Evolutionary conservation across 2,113 vertebrate genomes (phyloP).

Genomic region (Callocephalon fimbriatum): DNA sequence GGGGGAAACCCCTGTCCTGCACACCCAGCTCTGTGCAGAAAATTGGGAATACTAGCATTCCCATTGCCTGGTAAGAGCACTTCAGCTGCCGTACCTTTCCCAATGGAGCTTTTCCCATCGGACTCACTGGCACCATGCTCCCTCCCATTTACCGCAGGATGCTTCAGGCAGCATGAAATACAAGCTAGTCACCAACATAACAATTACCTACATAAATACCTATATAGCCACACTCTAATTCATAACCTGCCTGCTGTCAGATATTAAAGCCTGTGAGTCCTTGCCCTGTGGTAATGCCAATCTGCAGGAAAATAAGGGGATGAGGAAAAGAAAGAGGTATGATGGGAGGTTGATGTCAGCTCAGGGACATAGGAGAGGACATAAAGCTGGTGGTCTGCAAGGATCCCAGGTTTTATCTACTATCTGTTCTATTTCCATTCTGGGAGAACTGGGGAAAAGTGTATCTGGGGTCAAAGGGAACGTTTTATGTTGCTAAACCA

Average conservation of each 20-base stretch:
- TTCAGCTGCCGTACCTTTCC: background rate
- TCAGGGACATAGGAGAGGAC: background rate
- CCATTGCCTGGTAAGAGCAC: background rate
- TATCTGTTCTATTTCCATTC: background rate
- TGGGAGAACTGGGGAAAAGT: background rate
- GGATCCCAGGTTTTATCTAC: background rate
- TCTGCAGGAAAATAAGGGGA: background rate
- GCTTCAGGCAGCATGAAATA: background rate
- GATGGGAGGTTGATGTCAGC: background rate
- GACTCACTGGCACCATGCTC: background rate
- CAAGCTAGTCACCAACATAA: background rate
- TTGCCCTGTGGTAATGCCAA: background rate
- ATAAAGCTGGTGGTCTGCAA: background rate
- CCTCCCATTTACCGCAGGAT: rapidly evolving
- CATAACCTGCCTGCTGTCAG: background rate
- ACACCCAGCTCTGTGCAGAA: background rate
- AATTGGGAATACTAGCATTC: background rate
- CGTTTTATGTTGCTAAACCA: background rate
- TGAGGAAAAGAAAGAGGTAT: background rate
- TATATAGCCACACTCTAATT: background rate
- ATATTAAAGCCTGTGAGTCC: background rate
- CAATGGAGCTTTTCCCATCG: rapidly evolving
- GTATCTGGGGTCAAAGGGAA: background rate
- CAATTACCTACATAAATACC: background rate
- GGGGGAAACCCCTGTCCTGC: background rate